Evolutionary conservation across 2,113 vertebrate species (phyloP), one percentile per base, ranked within the genome.

Genomic region (Hiodon tergisus): DNA sequence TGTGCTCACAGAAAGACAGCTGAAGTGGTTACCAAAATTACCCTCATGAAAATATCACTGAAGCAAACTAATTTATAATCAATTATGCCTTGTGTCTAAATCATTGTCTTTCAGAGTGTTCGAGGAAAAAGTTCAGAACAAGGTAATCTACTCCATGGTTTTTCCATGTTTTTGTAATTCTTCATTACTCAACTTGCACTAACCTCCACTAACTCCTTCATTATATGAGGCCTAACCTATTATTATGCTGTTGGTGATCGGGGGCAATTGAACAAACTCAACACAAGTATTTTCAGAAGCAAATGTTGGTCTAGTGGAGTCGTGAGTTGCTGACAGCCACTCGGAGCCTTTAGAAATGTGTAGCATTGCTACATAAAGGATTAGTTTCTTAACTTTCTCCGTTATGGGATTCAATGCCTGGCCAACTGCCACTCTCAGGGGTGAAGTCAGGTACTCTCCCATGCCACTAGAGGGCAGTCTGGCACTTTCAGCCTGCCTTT

Each of bases 81-180:
- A 78, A 0, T 69, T 4, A n/a, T 74, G 74, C 71, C 67, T 48
- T 67, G 9, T 47, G 48, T 78, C 63, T 63, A 4, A 11, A 69
- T 73, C 11, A 57, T 77, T 75, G 53, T 52, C 58, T 76, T 11
- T 51, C 75, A 92, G 90, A 90, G 89, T 48, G 89, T 90, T 77
- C 85, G 85, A 76, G 72, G 74, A 61, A 90, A 84, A 66, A 61
- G 80, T 78, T 85, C 85, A 77, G 84, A 54, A 66, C 78, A 76
- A 83, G 88, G 90, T 92, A 80, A 82, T 60, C 57, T 71, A 48
- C 48, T 71, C 54, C 58, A 17, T 48, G 11, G 60, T 71, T 63
- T 73, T 13, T 73, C 31, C 31, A 31, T 31, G 31, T 50, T 55
- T 48, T 48, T 17, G 17, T 62, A 1, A 52, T 70, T 67, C n/a